Evolutionary conservation across 1,140 invertebrate genomes (phyloP), one percentile per base, ranked within the genome.

Genomic region (Chrysomallon squamiferum): DNA sequence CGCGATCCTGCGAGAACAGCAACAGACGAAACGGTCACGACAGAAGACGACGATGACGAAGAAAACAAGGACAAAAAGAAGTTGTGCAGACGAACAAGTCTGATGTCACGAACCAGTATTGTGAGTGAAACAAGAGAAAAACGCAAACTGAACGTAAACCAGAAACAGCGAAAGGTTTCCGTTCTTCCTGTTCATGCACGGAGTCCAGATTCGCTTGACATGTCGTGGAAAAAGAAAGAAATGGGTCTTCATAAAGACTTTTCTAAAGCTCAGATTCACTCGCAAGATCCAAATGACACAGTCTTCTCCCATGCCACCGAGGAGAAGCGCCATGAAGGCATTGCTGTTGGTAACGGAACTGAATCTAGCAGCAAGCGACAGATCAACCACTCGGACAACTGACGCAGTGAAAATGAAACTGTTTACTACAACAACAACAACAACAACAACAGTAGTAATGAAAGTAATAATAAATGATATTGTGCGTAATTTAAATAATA

Each of bases 221-320:
- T n/a, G 22, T 54, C 50, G 18, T 54, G 22, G 13, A 54, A 54
- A 22, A 54, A 54, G 11, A 54, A 54, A 54, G 50, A 54, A 27
- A 22, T 15, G 29, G 2, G n/a, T 30, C 47, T 13, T 25, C 7
- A 27, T 5, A 27, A 54, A 54, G 29, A 30, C 15, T 20, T 25
- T 20, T 54, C 22, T 13, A 25, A 27, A 15, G 4, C 15, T 30
- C 7, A 54, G 50, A 25, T 27, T 3, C 22, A 54, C 9, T 4
- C 50, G 25, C 2, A 20, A 54, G 29, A 54, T 25, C 29, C 50
- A 13, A 27, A 15, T 22, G 22, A 15, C 50, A 30, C 50, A 18
- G 50, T 47, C 45, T 20, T 15, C 18, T 15, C 22, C 15, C 22
- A 15, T 18, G 22, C 25, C 4, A 30, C 29, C 18, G 50, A 30